Evolutionary conservation across 2,113 vertebrate species (phyloP), one percentile per base, ranked within the genome.

Genomic region (Halcyon malimbica): DNA sequence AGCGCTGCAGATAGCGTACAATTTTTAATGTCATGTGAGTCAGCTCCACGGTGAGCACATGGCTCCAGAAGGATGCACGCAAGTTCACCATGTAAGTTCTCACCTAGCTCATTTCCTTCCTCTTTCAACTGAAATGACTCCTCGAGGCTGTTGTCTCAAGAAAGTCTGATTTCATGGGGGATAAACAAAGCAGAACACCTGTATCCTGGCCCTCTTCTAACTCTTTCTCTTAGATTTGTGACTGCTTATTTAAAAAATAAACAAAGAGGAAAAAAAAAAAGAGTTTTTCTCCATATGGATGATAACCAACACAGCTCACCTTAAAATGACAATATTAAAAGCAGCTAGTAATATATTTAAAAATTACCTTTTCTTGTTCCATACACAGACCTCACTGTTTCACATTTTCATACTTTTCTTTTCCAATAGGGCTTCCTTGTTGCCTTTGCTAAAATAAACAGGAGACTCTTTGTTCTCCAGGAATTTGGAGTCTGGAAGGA

Each of bases 21-120:
- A 59, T 76, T 93, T 77, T 93, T 96, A 94, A 95, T 94, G 87
- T 68, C 77, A 59, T 89, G 59, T 96, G 93, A 96, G 87, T 96
- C 91, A 96, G 92, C 69, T 79, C 57, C 75, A 84, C 2, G 13
- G 53, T 62, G 51, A 93, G 78, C 35, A 77, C 80, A 87, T 77
- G 80, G 73, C 68, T 95, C 67, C 91, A 95, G 83, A 86, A 89
- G 67, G 65, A 94, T 79, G 62, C 44, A 46, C 8, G 60, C 29
- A 75, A 14, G 81, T 62, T 94, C 67, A 69, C 57, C 19, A 50
- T 11, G 50, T n/a, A 85, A 62, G 54, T 80, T 90, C 51, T 77
- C 67, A 83, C 51, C 71, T 53, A 70, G 26, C 46, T 94, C 63
- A 76, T 83, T 88, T 97, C 82, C 95, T 90, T 94, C 74, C 62